These are phyloP conservation scores for Hydropsyche tenuis DNA, from an alignment of 1,140 invertebrate species.

Conservation along the genomic window DNA sequence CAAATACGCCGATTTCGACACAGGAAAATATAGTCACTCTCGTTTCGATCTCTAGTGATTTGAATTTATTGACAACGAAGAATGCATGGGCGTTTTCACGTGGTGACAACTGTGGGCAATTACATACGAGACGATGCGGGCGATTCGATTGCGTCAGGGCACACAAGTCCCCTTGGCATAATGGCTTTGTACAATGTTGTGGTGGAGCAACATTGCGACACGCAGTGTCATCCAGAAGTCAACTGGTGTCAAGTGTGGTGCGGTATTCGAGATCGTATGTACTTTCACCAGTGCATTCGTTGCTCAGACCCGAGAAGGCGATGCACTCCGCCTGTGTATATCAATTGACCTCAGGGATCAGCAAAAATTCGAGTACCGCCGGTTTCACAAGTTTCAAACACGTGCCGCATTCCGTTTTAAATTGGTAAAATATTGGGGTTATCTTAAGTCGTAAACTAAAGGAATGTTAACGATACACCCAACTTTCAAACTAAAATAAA, in stretches of 20 bases:
- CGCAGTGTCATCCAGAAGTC: constrained; percentile 48
- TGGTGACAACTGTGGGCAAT: no score
- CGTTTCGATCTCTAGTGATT: background rate
- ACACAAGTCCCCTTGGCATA: background rate
- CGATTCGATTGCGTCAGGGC: constrained; percentile 44
- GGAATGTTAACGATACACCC: no score
- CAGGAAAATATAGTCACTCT: background rate
- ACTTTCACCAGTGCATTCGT: constrained; percentile 29
- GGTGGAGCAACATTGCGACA: constrained; percentile 29
- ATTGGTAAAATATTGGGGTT: no score
- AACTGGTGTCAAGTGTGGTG: constrained; percentile 49
- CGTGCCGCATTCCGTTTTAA: no score
- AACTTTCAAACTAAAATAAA: no score
- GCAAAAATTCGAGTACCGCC: constrained; percentile 13
- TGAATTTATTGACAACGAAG: background rate
- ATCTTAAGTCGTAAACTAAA: no score
- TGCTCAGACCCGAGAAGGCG: background rate
- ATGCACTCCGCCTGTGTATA: constrained; percentile 13
- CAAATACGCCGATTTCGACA: no score
- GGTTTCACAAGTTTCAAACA: no score
- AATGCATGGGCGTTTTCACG: no score
- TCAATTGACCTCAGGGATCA: constrained; percentile 29
- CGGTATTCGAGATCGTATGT: constrained; percentile 33
- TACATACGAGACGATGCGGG: constrained; percentile 38
- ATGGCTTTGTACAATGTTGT: constrained; percentile 25